Conservation (phyloP, 30 jellyfish, hydroid and myxozoan species). For the Chrysaora quinquecirrha region DNA sequence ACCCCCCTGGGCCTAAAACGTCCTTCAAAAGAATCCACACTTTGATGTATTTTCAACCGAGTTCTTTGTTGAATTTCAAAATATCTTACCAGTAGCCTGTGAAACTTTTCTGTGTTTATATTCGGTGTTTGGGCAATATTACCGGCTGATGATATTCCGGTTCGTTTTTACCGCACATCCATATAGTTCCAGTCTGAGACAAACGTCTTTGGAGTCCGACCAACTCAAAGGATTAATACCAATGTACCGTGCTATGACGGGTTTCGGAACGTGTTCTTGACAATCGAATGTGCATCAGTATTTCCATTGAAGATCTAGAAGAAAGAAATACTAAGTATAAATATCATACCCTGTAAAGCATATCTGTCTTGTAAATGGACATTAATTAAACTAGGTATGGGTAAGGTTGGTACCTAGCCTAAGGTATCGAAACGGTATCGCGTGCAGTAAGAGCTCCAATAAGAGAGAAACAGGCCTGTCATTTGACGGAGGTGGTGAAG, state of each 20-base stretch:
- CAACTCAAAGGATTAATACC: conserved; percentile 60
- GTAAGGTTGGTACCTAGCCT: no score
- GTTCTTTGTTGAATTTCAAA: no score
- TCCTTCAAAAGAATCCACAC: no score
- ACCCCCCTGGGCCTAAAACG: no score
- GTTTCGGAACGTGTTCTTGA: conserved; percentile 43
- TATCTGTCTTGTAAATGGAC: not conserved
- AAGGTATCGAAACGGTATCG: not conserved
- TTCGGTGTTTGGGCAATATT: no score
- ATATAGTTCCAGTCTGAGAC: conserved; percentile 63
- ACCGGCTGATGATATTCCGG: not conserved
- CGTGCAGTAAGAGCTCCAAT: not conserved
- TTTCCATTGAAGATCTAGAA: conserved; percentile 53
- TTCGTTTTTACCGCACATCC: conserved; percentile 42
- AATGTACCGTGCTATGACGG: conserved; percentile 60
- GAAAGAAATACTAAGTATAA: not conserved
- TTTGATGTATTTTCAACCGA: no score
- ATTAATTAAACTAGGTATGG: not conserved
- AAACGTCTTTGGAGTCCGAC: conserved; percentile 31
- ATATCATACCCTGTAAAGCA: not conserved
- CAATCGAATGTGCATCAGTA: conserved; percentile 44
- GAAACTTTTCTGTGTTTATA: no score
- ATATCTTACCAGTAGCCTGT: no score
- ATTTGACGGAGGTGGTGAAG: not conserved
- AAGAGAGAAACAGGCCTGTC: not conserved